phyloP scores from a whole-genome alignment of 2,113 vertebrate genomes.

The Tachuris rubrigastra region DNA sequence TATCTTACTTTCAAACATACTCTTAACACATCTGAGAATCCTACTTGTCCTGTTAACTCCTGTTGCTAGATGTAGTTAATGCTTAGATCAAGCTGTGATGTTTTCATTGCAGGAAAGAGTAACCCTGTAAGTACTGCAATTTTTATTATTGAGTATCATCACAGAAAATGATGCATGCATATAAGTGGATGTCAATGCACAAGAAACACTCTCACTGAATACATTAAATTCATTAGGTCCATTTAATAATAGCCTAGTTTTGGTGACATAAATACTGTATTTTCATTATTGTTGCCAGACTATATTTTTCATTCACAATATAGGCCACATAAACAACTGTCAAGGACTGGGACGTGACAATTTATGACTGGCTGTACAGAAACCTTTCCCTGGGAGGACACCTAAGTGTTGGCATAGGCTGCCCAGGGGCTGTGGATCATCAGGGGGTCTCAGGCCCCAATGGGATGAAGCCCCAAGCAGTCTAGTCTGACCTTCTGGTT shows the following conservation, averaged over 20 bases:
- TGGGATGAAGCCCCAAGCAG: background rate
- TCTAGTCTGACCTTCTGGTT: background rate
- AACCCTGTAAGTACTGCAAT: background rate
- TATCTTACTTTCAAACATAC: background rate
- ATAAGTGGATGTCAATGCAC: background rate
- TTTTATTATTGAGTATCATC: background rate
- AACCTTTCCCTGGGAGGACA: background rate
- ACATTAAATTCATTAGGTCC: background rate
- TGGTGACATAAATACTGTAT: background rate
- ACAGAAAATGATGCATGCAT: background rate
- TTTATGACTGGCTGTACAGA: background rate
- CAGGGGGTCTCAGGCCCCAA: rapidly evolving
- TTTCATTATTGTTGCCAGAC: background rate
- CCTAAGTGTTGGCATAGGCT: background rate
- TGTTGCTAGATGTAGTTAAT: background rate
- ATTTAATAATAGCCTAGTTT: background rate
- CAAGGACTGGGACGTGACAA: background rate
- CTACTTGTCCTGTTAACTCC: background rate
- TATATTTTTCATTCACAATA: background rate
- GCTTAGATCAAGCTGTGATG: conserved; percentile 1
- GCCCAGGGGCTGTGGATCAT: background rate
- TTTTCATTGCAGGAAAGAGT: background rate
- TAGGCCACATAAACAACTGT: rapidly evolving
- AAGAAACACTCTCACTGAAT: background rate
- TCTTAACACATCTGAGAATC: background rate